A percentile compares a stretch with the other conserved stretches of the same genome.
Evolutionary conservation across 2,888 invertebrate genomes (phyloP).

Genomic region (Alviniconcha strummeri): DNA sequence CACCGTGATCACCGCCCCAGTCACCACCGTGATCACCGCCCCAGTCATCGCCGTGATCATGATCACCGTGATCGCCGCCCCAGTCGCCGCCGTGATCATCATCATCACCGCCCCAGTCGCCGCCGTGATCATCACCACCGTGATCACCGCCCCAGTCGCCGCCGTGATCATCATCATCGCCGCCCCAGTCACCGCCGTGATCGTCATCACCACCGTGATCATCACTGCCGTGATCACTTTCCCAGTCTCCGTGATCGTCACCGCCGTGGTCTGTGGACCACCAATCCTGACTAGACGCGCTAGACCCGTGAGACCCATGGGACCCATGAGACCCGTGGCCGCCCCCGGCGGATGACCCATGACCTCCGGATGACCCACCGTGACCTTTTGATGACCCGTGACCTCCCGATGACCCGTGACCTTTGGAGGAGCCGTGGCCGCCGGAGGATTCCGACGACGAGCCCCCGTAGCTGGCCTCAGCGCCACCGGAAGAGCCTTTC

Average conservation of each 20-base stretch:
- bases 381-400: not conserved
- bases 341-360: not conserved
- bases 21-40: not conserved
- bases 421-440: not conserved
- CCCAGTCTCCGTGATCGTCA: constrained; percentile 2
- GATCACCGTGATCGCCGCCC: not conserved
- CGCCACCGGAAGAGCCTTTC: not conserved
- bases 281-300: not conserved
- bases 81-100: too few species aligned
- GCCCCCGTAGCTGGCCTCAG: not conserved
- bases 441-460: too few species aligned
- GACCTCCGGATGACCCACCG: not conserved
- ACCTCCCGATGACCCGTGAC: not conserved
- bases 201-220: constrained; percentile 5
- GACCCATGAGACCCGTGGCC: constrained; percentile 5
- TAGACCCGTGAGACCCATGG: not conserved
- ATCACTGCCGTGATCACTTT: not conserved
- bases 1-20: not conserved
- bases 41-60: not conserved
- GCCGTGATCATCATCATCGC: not conserved
- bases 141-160: not conserved
- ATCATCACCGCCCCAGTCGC: not conserved
- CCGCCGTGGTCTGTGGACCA: constrained; percentile 14
- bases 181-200: not conserved
- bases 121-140: not conserved